phyloP scores from a whole-genome alignment of 2,113 vertebrate species.

The Rhizomys pruinosus region DNA sequence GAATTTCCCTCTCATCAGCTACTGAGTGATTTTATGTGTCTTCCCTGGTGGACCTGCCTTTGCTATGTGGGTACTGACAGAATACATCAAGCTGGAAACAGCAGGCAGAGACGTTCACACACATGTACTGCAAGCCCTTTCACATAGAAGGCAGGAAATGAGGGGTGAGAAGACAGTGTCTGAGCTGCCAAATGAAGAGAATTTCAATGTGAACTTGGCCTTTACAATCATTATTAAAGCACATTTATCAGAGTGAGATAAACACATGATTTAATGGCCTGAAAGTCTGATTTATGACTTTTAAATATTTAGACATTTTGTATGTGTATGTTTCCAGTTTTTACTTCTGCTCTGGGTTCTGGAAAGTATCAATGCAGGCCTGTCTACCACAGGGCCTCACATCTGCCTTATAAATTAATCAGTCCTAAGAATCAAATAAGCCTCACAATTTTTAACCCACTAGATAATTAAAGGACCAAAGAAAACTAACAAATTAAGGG shows the following conservation, averaged over 20 bases:
- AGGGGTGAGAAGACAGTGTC: not conserved
- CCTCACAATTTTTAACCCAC: not conserved
- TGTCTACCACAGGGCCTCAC: not conserved
- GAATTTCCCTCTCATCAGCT: not conserved
- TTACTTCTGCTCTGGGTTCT: not conserved
- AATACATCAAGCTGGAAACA: not conserved
- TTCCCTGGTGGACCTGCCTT: not conserved
- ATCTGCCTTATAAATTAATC: not conserved
- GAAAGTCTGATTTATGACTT: not conserved
- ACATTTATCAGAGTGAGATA: not conserved
- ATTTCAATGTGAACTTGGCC: not conserved
- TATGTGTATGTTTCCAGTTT: not conserved
- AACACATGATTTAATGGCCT: not conserved
- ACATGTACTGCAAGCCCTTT: not conserved
- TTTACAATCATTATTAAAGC: not conserved
- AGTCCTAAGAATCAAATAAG: not conserved
- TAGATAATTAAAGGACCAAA: not conserved
- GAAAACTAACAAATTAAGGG: not conserved
- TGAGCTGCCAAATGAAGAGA: not conserved
- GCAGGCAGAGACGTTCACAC: not conserved
- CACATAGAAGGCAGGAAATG: not conserved
- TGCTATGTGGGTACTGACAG: not conserved
- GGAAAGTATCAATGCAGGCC: not conserved
- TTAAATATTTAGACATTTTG: constrained; percentile 38
- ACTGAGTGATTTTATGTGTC: not conserved